Evolutionary conservation across 2,797 vertebrate genomes (phyloP), one percentile per base, ranked within the genome.

Genomic region (Forpus xanthops): DNA sequence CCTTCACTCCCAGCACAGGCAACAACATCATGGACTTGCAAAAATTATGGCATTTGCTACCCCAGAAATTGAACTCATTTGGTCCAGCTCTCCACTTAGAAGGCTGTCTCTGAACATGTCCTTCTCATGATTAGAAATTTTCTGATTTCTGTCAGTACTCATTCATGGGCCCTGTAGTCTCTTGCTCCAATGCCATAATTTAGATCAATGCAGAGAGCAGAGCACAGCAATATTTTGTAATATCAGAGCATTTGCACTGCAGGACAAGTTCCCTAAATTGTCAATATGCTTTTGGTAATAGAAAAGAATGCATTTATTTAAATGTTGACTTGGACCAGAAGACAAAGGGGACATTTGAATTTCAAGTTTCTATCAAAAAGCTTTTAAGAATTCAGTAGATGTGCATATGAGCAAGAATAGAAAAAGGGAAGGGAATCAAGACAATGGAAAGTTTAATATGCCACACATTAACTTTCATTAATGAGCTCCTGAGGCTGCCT

Each of bases 261-360:
- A 95, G 83, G 55, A 94, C 83, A 90, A 79, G 77, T 82, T 95
- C 94, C 70, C 86, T 93, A 95, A 94, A 91, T 92, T 94, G 77
- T 95, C 90, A 95, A 71, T 94, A 94, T 89, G 83, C 30, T 90
- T 74, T 76, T 89, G 64, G 66, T 79, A 92, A 95, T 88, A 90
- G 71, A 93, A 95, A 85, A 85, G 33, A 85, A 93, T 67, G 44
- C 80, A 82, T 94, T 96, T 86, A 82, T 94, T 96, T 86, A 94
- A 84, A 87, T 74, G 60, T 74, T 93, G 85, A 67, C 86, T 96
- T 88, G 74, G 77, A 82, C 64, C 68, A 74, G 60, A 89, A 88
- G 79, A 94, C 85, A 94, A 93, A 91, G 31, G 35, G 67, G 44
- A 60, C 13, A 75, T 86, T 53, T 70, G 67, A 95, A 86, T 84